Conservation (phyloP, 2,113 vertebrate genomes). For the Lethenteron camtschaticum region DNA sequence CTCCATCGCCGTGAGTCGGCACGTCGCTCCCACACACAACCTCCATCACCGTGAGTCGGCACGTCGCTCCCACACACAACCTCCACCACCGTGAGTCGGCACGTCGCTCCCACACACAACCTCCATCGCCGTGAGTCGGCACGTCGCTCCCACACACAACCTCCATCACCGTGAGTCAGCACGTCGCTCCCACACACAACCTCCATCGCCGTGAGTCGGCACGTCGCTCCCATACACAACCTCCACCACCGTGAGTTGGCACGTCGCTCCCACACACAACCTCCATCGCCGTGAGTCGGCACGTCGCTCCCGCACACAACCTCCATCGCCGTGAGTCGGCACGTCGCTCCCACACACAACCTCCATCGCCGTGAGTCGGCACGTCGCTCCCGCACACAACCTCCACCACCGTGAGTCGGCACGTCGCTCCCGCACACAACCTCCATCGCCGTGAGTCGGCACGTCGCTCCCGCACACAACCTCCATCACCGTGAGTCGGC, state of each 20-base stretch:
- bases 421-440: too few species aligned
- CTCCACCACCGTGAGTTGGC: conserved; percentile 38
- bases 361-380: conserved; percentile 37
- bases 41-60: conserved; percentile 38
- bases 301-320: too few species aligned
- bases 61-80: too few species aligned
- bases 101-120: too few species aligned
- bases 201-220: conserved; percentile 38
- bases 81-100: conserved; percentile 38
- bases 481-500: conserved; percentile 38
- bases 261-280: too few species aligned
- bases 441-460: conserved; percentile 38
- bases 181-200: too few species aligned
- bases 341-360: too few species aligned
- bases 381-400: too few species aligned
- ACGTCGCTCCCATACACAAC: too few species aligned
- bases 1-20: conserved; percentile 38
- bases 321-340: conserved; percentile 37
- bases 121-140: conserved; percentile 37
- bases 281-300: conserved; percentile 37
- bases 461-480: too few species aligned
- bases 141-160: too few species aligned
- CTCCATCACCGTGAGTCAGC: conserved; percentile 38
- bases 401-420: conserved; percentile 38
- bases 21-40: too few species aligned